Base-by-base conservation (phyloP, 2,113 vertebrate species). In the Cebus imitator region DNA sequence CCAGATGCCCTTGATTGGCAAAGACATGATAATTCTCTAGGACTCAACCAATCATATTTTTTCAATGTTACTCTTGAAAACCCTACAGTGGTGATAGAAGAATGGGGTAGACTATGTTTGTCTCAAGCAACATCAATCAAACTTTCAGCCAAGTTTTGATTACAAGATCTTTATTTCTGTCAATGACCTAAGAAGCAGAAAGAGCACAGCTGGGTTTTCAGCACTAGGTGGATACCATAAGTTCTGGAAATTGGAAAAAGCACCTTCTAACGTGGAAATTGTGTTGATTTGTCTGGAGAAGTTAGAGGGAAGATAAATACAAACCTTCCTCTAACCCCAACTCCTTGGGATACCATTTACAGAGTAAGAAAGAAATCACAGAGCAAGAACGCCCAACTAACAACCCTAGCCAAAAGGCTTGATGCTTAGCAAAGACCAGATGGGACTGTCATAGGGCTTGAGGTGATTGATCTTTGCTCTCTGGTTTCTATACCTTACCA, bases 61-160 rank as follows among this genome's bases (percentile, higher is more conserved):
- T 94, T 94, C 92, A 96, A 95, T 96, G 79, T 37, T 75, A 45
- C 93, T 97, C 93, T 90, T 87, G 80, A 93, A 94, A 96, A 94
- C 45, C 6, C 37, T 95, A 82, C 73, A 88, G 79, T 78, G 80
- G 79, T 94, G 89, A 93, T 92, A 94, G 94, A 95, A 91, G 61
- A 58, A 96, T 84, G 73, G 96, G 70, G 25, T 84, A 95, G 93
- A 84, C n/a, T 73, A 27, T 96, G 91, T 94, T 75, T 87, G 94
- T 86, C 95, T 97, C 70, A 4, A 93, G 88, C 78, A 93, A 76
- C 97, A 97, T 97, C 96, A 95, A 30, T 96, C 96, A 97, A 85
- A 89, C 66, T 64, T 93, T 87, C 95, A 85, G 97, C 98, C 97
- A 96, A 97, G 70, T 95, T 93, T 96, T 97, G 96, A 97, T 97